Percentiles rank a stretch among this genome's conserved stretches.
Evolutionary conservation across 2,113 vertebrate genomes (phyloP).

Genomic region (Boulengeromyrus knoepffleri): DNA sequence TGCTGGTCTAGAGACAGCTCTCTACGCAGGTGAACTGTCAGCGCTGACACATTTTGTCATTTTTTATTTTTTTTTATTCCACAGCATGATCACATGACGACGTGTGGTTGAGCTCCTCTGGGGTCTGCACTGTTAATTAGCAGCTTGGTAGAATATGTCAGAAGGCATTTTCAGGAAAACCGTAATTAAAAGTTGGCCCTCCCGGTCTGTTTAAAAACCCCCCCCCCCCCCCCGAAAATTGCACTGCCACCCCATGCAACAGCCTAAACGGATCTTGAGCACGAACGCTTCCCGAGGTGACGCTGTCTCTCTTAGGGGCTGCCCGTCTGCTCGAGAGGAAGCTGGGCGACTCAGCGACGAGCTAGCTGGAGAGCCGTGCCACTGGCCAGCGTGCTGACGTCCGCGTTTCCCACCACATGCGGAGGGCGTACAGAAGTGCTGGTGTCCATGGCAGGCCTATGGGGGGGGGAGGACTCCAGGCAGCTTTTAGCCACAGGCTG

Average conservation of each 20-base stretch:
- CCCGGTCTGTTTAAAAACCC: neutral
- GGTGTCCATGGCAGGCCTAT: neutral
- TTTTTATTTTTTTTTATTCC: neutral
- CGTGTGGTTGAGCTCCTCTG: neutral
- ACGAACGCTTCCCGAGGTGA: neutral
- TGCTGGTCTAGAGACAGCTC: neutral
- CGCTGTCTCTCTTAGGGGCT: neutral
- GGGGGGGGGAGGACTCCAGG: neutral
- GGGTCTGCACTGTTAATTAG: neutral
- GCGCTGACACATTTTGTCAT: neutral
- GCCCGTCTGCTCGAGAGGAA: neutral
- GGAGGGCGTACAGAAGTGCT: neutral
- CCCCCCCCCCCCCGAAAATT: neutral
- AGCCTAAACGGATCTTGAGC: neutral
- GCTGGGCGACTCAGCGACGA: neutral
- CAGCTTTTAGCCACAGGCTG: neutral
- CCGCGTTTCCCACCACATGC: neutral
- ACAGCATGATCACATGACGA: neutral
- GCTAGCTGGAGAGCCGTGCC: neutral
- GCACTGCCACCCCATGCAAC: neutral
- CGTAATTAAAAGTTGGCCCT: constrained; percentile 5
- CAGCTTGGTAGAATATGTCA: neutral
- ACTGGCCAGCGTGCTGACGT: neutral
- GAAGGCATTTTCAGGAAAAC: neutral
- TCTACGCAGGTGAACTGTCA: no score